Evolutionary conservation across 2,113 vertebrate genomes (phyloP), one percentile per base, ranked within the genome.

Genomic region (Odocoileus hemionus): DNA sequence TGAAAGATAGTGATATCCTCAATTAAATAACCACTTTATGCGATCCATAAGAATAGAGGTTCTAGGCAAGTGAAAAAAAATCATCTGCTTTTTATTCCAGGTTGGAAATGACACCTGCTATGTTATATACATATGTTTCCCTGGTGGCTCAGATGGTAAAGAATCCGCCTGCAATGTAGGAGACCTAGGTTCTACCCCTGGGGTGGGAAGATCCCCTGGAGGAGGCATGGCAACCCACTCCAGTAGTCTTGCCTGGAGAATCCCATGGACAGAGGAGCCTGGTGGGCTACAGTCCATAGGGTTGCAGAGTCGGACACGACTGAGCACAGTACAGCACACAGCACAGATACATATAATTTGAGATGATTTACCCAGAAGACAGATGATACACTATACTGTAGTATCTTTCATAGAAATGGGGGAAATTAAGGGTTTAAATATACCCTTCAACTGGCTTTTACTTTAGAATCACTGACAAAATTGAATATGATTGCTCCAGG

Each of bases 401-500:
- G 30, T 30, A 36, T 28, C n/a, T 33, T 80, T 95, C 45, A 92
- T 13, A 78, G 67, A 86, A 57, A 74, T 74, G 28, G 10, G 13
- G 12, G 94, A 67, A 88, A 93, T 57, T 61, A 86, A 86, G 60
- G 36, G 21, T 36, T 78, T 96, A 86, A 89, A 94, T 80, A 82
- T 47, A 83, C 47, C 47, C 43, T 97, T 86, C 28, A 50, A 74
- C 61, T 93, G 54, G 82, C 13, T 64, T 94, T 90, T 79, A 54
- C 43, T 57, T 95, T 36, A 85, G 54, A 58, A 92, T 89, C n/a
- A 79, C 84, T 92, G 58, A 94, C 36, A 92, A 92, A 94, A 97
- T 45, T 54, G 76, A 90, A 43, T 76, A 55, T 61, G 25, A 85
- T 52, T 93, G 79, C 21, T 96, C 50, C 16, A 52, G 25, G 33